phyloP scores from a whole-genome alignment of 64 coral and sea anemone genomes.

The Catalaphyllia jardinei region DNA sequence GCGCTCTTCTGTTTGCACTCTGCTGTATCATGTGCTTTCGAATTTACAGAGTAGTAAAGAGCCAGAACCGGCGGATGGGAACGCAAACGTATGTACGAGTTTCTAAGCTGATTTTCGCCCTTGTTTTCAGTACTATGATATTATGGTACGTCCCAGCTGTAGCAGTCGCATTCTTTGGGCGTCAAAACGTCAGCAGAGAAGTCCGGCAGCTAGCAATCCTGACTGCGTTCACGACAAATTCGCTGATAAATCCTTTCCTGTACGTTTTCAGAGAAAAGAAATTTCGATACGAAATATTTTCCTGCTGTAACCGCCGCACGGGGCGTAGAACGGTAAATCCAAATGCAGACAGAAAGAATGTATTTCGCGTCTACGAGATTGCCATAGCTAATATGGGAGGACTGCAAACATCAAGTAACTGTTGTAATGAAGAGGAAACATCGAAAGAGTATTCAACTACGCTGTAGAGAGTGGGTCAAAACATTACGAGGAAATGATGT shows the following conservation, averaged over 20 bases:
- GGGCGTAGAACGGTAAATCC: not conserved
- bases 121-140: not conserved
- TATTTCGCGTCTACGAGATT: not conserved
- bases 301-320: not conserved
- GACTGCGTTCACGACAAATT: not conserved
- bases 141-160: slow-evolving; percentile 32
- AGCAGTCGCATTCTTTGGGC: not conserved
- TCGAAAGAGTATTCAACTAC: too few species aligned
- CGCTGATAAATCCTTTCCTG: slow-evolving; percentile 23
- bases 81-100: slow-evolving; percentile 1
- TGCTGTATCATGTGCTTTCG: slow-evolving; percentile 11
- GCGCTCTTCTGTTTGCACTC: not conserved
- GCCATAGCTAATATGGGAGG: too few species aligned
- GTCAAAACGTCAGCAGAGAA: not conserved
- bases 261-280: slow-evolving; percentile 20
- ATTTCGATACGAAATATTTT: not conserved
- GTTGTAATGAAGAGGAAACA: too few species aligned
- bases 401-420: too few species aligned
- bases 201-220: not conserved
- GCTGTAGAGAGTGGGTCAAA: too few species aligned
- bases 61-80: not conserved
- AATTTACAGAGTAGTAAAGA: slow-evolving; percentile 25
- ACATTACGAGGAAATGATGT: too few species aligned
- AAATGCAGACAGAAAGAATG: not conserved
- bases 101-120: slow-evolving; percentile 12